Evolutionary conservation across 2,797 vertebrate genomes (phyloP).

Genomic region (Rhynchotus rufescens): DNA sequence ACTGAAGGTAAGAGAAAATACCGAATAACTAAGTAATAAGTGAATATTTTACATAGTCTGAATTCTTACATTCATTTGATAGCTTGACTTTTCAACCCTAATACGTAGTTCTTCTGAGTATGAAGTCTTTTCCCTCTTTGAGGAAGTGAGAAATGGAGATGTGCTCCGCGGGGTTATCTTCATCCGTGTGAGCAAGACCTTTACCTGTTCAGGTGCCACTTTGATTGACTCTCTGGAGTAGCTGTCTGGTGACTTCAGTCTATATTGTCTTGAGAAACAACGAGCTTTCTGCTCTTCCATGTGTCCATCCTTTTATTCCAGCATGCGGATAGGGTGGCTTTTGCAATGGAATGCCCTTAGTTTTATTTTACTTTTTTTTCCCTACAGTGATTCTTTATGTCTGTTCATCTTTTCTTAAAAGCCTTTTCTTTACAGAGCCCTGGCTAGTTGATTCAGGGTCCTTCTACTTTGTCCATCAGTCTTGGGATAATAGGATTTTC

Average conservation of each 20-base stretch:
- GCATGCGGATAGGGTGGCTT: neutral
- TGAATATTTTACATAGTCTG: neutral
- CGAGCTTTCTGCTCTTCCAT: neutral
- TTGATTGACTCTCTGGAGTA: neutral
- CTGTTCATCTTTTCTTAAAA: rapidly evolving
- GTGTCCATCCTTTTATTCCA: neutral
- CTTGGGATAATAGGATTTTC: neutral
- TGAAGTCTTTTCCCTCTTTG: neutral
- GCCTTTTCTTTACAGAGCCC: neutral
- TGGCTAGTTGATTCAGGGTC: neutral
- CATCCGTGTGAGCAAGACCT: neutral
- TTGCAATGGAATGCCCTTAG: neutral
- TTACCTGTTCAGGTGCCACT: neutral
- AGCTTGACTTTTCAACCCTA: neutral
- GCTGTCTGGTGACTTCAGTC: neutral
- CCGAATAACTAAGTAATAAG: neutral
- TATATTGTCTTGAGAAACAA: neutral
- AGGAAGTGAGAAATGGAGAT: neutral
- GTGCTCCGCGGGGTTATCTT: neutral
- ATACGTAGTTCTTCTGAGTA: neutral
- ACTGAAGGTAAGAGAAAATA: neutral
- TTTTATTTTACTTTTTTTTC: neutral
- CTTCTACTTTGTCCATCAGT: neutral
- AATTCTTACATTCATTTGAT: neutral
- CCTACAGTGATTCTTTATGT: neutral